Conservation (phyloP, 1,140 invertebrate species). For the Pseudomyrmex cubaensis region DNA sequence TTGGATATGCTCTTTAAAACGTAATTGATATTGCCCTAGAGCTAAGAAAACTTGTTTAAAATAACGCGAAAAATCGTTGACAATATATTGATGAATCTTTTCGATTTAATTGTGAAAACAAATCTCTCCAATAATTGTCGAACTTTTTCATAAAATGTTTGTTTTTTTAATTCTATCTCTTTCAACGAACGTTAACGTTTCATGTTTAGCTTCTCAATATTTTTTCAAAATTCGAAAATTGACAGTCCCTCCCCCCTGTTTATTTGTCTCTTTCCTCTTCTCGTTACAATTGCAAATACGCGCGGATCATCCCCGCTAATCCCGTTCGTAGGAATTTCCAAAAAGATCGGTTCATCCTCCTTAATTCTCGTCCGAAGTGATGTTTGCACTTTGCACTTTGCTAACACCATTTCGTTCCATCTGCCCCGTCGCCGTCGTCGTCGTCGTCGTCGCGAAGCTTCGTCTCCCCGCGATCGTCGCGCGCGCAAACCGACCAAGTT, state of each 20-base stretch:
- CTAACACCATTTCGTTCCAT: conserved; percentile 24
- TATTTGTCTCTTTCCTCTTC: not conserved
- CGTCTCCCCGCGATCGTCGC: conserved; percentile 22
- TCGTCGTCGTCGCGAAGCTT: conserved; percentile 15
- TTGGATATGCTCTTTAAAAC: not conserved
- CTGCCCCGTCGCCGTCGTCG: not conserved
- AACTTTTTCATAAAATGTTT: too few species aligned
- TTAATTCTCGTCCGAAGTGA: conserved; percentile 29
- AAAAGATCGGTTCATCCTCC: not conserved
- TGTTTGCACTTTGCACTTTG: conserved; percentile 14
- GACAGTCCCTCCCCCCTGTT: not conserved
- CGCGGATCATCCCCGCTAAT: conserved; percentile 1
- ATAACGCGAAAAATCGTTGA: too few species aligned
- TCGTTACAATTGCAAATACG: not conserved
- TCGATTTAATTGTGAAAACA: too few species aligned
- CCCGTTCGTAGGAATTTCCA: not conserved
- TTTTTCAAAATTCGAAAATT: not conserved
- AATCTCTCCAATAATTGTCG: too few species aligned
- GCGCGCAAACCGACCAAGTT: conserved; percentile 50
- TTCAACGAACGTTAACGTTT: too few species aligned
- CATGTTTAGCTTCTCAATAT: not conserved
- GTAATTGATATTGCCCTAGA: too few species aligned
- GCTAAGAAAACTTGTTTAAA: too few species aligned
- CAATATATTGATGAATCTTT: too few species aligned
- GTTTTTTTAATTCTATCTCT: too few species aligned